Evolutionary conservation across 2,113 vertebrate species (phyloP), one percentile per base, ranked within the genome.

Genomic region (Herpetotheres cachinnans): DNA sequence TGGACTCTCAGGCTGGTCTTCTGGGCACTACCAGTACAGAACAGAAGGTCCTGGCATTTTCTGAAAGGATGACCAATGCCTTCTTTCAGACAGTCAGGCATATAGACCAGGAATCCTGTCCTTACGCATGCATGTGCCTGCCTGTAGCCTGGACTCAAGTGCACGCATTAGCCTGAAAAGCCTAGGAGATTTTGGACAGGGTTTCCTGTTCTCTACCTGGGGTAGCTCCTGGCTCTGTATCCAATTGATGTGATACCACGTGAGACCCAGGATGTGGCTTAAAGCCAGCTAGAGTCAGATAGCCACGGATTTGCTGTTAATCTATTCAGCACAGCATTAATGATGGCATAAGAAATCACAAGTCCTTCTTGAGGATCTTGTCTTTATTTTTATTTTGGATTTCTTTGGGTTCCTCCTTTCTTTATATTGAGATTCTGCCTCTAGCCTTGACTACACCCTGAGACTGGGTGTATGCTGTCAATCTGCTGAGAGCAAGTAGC

Each of bases 111-210:
- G 46, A 54, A 66, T 36, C 44, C 25, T 65, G 44, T 26, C 65
- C 26, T 59, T 61, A 40, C 0, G 1, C 18, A 7, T 15, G 7
- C 65, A 7, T 15, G 7, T 65, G 14, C 29, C 24, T 71, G 16
- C 50, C 29, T 65, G 44, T 34, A 66, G 38, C 50, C 59, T 66
- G 40, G 58, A 24, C 10, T 24, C 40, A 34, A 21, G 36, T 10
- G 17, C 4, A 1, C 40, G 38, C 21, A 16, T n/a, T n/a, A 59
- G 14, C 0, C 0, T 59, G 29, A 27, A 93, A 83, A 72, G 54
- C 13, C 14, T 29, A 7, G 7, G 27, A 38, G 44, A 52, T 52
- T 66, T 72, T 2, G 1, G 44, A 8, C 11, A 58, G 29, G 3
- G 5, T 24, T 65, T 78, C 27, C 20, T 40, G 6, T 83, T 89